Conservation (phyloP, 2,888 invertebrate genomes). For the Bombyx huttoni region DNA sequence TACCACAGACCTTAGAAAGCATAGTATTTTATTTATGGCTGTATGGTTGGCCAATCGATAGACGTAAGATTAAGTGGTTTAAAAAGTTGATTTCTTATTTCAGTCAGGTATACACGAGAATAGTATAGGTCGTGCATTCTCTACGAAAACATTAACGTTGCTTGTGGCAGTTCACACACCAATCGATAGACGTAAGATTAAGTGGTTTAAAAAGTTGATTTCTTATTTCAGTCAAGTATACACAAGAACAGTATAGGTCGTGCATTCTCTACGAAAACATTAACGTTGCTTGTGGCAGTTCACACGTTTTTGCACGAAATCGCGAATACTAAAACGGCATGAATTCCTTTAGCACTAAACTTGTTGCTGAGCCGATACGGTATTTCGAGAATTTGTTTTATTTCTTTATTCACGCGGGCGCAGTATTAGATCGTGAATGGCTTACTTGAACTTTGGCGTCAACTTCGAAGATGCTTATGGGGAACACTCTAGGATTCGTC, state of each 20-base stretch:
- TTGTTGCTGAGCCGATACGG: background rate
- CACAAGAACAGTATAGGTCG: background rate
- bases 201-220: background rate
- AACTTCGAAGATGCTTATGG: constrained; percentile 91
- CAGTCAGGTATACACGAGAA: background rate
- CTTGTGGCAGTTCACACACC: background rate
- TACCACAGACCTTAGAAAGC: no score
- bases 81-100: background rate
- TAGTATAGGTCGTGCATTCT: background rate
- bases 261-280: background rate
- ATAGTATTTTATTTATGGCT: no score
- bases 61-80: no score
- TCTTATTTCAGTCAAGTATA: background rate
- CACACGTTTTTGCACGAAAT: background rate
- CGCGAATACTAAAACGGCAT: background rate
- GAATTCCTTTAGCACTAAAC: background rate
- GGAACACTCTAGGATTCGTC: constrained; percentile 80
- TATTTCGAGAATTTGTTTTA: background rate
- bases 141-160: background rate
- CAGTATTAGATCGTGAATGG: constrained; percentile 5
- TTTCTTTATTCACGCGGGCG: background rate
- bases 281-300: background rate
- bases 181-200: no score
- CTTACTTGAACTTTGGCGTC: constrained; percentile 64
- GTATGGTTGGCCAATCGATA: no score